Conservation (phyloP, 2,113 vertebrate genomes). For the Triplophysa tibetana region DNA sequence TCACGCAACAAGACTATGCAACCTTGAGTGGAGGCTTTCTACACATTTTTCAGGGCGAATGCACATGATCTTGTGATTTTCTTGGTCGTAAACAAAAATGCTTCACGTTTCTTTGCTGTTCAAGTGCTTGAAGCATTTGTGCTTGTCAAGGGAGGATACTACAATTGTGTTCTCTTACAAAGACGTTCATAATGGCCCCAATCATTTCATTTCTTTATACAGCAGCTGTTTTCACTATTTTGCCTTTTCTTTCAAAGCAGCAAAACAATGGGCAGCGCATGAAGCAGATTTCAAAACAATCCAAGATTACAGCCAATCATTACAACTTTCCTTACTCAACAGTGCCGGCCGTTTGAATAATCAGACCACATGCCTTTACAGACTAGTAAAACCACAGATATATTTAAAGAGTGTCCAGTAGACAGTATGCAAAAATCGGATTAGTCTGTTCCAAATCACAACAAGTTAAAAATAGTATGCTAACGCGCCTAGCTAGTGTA, state of each 20-base stretch:
- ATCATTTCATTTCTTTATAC: slow-evolving; percentile 39
- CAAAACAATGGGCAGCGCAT: slow-evolving; percentile 14
- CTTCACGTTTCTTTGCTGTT: slow-evolving; percentile 1
- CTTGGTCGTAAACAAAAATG: slow-evolving; percentile 18
- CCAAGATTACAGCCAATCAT: not conserved
- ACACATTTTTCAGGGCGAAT: slow-evolving; percentile 9
- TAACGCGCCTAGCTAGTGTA: not conserved
- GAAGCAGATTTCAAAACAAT: not conserved
- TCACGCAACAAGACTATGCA: slow-evolving; percentile 43
- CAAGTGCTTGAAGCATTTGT: slow-evolving; percentile 13
- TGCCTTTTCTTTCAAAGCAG: too few species aligned
- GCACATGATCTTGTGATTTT: slow-evolving; percentile 10
- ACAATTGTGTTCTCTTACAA: slow-evolving; percentile 60
- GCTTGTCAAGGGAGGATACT: slow-evolving; percentile 20
- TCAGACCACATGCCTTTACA: not conserved
- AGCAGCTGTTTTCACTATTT: slow-evolving; percentile 20
- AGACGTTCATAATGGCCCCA: slow-evolving; percentile 48
- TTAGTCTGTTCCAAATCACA: not conserved
- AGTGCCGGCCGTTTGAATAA: not conserved
- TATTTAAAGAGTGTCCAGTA: not conserved
- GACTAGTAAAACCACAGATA: too few species aligned
- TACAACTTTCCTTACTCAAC: not conserved
- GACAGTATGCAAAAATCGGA: not conserved
- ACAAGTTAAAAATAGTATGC: not conserved
- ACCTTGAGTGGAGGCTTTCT: slow-evolving; percentile 39